phyloP scores from a whole-genome alignment of 2,797 vertebrate genomes.

The Hafferia zeledoni region DNA sequence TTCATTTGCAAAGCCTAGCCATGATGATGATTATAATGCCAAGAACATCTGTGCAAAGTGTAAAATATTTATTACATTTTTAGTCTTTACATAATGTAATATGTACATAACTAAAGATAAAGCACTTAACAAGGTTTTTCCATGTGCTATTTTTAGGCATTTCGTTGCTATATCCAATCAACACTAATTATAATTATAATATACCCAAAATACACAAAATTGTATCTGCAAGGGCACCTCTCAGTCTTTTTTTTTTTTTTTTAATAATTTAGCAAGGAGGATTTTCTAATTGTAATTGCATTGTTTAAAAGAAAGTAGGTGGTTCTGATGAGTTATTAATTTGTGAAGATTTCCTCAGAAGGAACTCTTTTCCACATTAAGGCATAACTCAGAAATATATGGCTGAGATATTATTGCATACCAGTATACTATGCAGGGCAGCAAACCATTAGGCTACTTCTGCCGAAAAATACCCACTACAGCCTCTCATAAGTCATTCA shows the following conservation, averaged over 20 bases:
- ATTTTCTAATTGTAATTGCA: neutral
- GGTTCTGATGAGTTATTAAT: neutral
- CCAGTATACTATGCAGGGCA: neutral
- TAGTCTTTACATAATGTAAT: neutral
- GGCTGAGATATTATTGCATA: neutral
- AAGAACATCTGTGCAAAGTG: slow-evolving; percentile 51
- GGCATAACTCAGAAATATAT: neutral
- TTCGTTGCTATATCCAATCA: neutral
- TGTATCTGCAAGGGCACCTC: neutral
- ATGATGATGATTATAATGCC: neutral
- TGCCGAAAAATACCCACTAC: neutral
- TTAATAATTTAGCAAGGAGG: neutral
- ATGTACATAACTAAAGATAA: neutral
- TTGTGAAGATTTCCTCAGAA: neutral
- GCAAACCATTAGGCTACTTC: neutral
- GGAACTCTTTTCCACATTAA: fast-evolving
- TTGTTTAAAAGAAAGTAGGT: neutral
- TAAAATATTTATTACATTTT: slow-evolving; percentile 49
- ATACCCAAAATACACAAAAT: neutral
- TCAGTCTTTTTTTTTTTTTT: neutral
- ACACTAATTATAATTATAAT: slow-evolving; percentile 1
- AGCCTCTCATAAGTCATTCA: neutral
- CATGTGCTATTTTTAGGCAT: neutral
- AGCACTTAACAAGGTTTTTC: neutral
- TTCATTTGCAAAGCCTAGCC: too few species aligned